Evolutionary conservation across 2,888 invertebrate species (phyloP).

Genomic region (Heliconius sara): DNA sequence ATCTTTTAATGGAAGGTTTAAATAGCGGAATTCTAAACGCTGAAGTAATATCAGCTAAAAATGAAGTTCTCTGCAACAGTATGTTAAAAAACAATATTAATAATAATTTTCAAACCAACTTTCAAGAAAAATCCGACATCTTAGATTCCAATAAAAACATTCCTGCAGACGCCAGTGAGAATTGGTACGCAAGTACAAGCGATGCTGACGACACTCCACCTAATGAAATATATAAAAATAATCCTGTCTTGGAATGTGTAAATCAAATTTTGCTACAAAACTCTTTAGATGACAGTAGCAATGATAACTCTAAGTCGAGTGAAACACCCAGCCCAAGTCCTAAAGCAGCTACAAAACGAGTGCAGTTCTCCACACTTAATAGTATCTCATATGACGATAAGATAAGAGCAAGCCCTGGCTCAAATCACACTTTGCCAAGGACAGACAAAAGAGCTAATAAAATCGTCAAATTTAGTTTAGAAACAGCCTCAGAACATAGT

Average conservation of each 20-base stretch:
- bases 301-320: constrained; percentile 78
- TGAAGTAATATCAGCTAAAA: constrained; percentile 74
- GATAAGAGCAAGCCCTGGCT: constrained; percentile 62
- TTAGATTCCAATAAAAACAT: constrained; percentile 60
- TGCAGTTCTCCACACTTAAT: constrained; percentile 86
- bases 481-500: constrained; percentile 83
- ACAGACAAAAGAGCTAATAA: constrained; percentile 79
- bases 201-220: constrained; percentile 90
- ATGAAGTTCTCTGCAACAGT: constrained; percentile 75
- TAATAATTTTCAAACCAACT: constrained; percentile 62
- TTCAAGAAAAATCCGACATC: constrained; percentile 73
- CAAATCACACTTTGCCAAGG: constrained; percentile 70
- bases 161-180: constrained; percentile 84
- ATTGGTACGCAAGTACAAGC: constrained; percentile 92
- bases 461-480: constrained; percentile 81
- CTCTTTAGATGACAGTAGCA: constrained; percentile 84
- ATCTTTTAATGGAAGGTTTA: constrained; percentile 65
- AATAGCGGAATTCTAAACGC: constrained; percentile 65
- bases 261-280: constrained; percentile 93
- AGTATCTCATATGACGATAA: constrained; percentile 84
- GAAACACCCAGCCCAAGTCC: constrained; percentile 80
- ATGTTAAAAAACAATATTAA: constrained; percentile 65
- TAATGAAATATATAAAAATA: constrained; percentile 89
- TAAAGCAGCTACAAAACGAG: constrained; percentile 81
- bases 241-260: constrained; percentile 93